Percentiles rank a stretch among this genome's conserved stretches.
phyloP scores from a whole-genome alignment of 37 sponge, comb jelly and placozoan genomes.

The Bolinopsis microptera region DNA sequence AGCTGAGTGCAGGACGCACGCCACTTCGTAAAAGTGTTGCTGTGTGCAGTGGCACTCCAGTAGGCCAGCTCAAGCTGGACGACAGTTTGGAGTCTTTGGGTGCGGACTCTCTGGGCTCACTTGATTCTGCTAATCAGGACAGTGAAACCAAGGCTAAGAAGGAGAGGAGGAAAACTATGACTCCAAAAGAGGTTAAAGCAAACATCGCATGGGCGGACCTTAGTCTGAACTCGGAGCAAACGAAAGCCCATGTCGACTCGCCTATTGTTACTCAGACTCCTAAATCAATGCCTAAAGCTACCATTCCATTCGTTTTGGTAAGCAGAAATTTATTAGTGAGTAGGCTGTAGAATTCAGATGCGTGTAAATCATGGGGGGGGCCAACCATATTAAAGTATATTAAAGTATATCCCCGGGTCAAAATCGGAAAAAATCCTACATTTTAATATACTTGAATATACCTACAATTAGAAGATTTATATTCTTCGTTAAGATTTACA shows the following conservation, averaged over 20 bases:
- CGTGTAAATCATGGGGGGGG: no score
- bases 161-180: constrained; percentile 6
- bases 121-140: constrained; percentile 64
- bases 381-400: no score
- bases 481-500: no score
- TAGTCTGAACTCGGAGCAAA: neutral
- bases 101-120: constrained; percentile 47
- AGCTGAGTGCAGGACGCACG: constrained; percentile 53
- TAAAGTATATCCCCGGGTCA: no score
- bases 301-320: neutral
- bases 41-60: neutral
- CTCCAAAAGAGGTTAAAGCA: constrained; percentile 46
- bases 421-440: no score
- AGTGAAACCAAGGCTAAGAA: neutral
- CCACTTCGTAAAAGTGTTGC: constrained; percentile 17
- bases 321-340: neutral
- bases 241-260: neutral
- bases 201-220: constrained; percentile 31
- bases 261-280: constrained; percentile 42
- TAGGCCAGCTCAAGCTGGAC: constrained; percentile 29
- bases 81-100: constrained; percentile 54
- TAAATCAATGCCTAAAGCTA: constrained; percentile 44
- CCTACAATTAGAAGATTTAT: no score
- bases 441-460: no score
- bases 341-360: no score